phyloP scores from a whole-genome alignment of 2,888 invertebrate genomes.

The Hydraecia micacea region DNA sequence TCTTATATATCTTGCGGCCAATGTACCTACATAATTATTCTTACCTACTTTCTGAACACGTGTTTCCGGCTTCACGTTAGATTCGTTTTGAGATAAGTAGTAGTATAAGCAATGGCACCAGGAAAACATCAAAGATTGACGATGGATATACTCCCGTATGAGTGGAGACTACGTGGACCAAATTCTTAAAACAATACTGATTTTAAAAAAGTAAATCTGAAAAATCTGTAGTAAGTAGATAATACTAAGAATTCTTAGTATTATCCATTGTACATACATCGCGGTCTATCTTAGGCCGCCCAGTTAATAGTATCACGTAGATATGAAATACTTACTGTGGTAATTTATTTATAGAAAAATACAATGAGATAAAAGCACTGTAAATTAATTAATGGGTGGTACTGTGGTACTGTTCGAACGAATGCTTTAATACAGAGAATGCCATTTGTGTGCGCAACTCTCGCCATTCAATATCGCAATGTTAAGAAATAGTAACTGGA shows the following conservation, averaged over 20 bases:
- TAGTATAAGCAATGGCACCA: background rate
- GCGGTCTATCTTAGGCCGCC: background rate
- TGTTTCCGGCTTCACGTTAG: background rate
- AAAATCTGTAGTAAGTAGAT: too few relatives aligned
- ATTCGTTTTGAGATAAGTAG: background rate
- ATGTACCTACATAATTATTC: background rate
- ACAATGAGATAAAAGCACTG: conserved; percentile 28
- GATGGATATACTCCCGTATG: background rate
- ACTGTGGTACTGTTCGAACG: conserved; percentile 65
- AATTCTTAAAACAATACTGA: background rate
- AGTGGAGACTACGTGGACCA: background rate
- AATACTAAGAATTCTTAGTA: conserved; percentile 1
- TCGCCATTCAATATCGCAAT: conserved; percentile 83
- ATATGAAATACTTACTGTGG: background rate
- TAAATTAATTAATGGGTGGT: conserved; percentile 65
- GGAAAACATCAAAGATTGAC: background rate
- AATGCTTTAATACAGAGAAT: conserved; percentile 73
- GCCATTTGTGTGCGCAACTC: conserved; percentile 78
- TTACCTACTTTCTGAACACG: conserved; percentile 1
- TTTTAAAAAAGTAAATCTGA: background rate
- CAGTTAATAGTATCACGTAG: background rate
- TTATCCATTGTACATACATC: background rate
- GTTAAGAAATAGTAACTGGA: conserved; percentile 85
- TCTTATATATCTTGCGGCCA: background rate
- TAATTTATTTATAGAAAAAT: conserved; percentile 8